phyloP scores from a whole-genome alignment of 2,113 vertebrate genomes.

The Heterochromis multidens region DNA sequence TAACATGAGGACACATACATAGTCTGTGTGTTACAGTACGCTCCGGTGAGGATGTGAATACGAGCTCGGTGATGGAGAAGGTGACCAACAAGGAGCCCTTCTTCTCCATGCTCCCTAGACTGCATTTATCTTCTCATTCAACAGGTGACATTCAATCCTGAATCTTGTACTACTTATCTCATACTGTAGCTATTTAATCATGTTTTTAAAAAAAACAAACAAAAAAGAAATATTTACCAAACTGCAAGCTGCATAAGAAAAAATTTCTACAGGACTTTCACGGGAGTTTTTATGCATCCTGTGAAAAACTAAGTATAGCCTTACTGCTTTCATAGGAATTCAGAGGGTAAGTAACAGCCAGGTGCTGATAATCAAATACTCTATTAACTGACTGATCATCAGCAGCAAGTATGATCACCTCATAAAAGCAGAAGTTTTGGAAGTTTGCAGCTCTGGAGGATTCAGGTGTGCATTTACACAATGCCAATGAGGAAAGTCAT shows the following conservation, averaged over 20 bases:
- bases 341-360: neutral
- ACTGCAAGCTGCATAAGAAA: neutral
- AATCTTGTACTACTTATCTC: neutral
- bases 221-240: no score
- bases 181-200: neutral
- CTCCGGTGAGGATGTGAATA: neutral
- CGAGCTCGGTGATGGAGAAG: neutral
- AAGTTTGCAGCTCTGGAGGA: neutral
- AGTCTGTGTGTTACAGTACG: neutral
- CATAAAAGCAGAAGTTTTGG: neutral
- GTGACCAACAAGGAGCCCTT: neutral
- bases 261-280: neutral
- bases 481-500: neutral
- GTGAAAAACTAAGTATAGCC: neutral
- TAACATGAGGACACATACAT: neutral
- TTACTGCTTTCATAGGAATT: neutral
- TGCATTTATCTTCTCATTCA: neutral
- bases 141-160: slow-evolving; percentile 10
- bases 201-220: no score
- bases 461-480: neutral
- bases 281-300: neutral
- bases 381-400: neutral
- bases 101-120: neutral
- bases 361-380: neutral
- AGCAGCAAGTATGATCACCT: neutral